Evolutionary conservation across 2,888 invertebrate species (phyloP).

Genomic region (Standfussiana lucernea): DNA sequence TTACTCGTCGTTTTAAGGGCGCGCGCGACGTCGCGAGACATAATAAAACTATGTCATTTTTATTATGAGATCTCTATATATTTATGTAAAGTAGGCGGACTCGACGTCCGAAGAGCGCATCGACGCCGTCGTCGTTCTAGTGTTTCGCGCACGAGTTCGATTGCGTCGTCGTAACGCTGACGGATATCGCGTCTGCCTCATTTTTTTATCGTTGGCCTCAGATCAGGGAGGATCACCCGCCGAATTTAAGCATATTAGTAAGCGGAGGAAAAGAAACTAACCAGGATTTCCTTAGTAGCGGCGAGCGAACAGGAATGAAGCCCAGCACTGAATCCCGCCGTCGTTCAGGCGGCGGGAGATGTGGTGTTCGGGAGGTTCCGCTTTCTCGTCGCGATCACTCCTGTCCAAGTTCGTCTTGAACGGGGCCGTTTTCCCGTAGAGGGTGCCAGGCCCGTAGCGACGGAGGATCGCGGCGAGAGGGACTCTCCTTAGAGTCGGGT

Average conservation of each 20-base stretch:
- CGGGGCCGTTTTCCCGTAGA: constrained; percentile 77
- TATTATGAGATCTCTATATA: no score
- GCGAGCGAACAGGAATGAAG: constrained; percentile 89
- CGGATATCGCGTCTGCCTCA: constrained; percentile 66
- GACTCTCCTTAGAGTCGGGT: constrained; percentile 86
- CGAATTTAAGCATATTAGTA: constrained; percentile 93
- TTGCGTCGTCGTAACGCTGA: constrained; percentile 28
- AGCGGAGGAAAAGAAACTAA: constrained; percentile 93
- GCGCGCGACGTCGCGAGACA: no score
- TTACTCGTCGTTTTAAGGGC: background rate
- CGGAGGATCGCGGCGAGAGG: constrained; percentile 73
- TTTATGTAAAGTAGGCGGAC: background rate
- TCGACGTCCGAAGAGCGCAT: constrained; percentile 1
- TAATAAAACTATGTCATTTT: no score
- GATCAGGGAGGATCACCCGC: constrained; percentile 81
- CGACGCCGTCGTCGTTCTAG: background rate
- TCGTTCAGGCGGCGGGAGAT: constrained; percentile 84
- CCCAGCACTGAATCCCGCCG: constrained; percentile 91
- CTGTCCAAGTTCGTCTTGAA: constrained; percentile 89
- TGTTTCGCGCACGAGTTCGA: background rate
- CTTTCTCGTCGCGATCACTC: constrained; percentile 72
- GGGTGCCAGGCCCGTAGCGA: constrained; percentile 90
- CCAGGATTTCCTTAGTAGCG: constrained; percentile 81
- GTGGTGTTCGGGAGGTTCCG: constrained; percentile 89
- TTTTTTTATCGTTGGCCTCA: constrained; percentile 78